Percentiles rank a stretch among this genome's conserved stretches.
Evolutionary conservation across 2,797 vertebrate species (phyloP).

Genomic region (Caiman crocodilus): DNA sequence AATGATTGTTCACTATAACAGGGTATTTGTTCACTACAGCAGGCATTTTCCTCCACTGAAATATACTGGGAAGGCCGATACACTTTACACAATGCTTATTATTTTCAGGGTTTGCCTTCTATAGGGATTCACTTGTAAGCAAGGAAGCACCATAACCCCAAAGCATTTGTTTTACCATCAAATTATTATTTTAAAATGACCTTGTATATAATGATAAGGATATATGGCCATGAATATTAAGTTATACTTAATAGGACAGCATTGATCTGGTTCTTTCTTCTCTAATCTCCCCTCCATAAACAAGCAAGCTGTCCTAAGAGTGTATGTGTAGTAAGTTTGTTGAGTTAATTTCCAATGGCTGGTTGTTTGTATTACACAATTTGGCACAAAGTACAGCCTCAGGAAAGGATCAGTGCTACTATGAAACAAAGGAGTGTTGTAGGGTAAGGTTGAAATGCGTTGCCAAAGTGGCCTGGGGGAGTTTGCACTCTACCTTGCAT

Average conservation of each 20-base stretch:
- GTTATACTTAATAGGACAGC: neutral
- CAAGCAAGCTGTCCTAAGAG: conserved; percentile 1
- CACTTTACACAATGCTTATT: conserved; percentile 79
- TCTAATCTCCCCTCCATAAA: too few relatives aligned
- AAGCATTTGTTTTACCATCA: conserved; percentile 77
- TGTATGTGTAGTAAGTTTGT: conserved; percentile 6
- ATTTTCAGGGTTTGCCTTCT: conserved; percentile 79
- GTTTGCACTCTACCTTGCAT: conserved; percentile 17
- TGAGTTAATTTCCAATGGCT: conserved; percentile 22
- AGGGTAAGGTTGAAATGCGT: neutral
- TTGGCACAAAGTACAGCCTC: neutral
- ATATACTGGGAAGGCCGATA: conserved; percentile 73
- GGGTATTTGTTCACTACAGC: conserved; percentile 76
- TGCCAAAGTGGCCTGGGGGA: conserved; percentile 17
- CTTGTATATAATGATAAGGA: conserved; percentile 77
- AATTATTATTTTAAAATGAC: conserved; percentile 79
- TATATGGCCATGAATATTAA: conserved; percentile 60
- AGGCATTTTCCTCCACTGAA: conserved; percentile 74
- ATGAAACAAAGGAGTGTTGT: neutral
- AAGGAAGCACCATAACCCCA: conserved; percentile 53
- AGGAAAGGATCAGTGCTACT: neutral
- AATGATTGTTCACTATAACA: conserved; percentile 82
- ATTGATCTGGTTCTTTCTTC: neutral
- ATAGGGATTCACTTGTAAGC: conserved; percentile 63
- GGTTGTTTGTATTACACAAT: neutral